Percentiles rank a stretch among this genome's conserved stretches.
phyloP scores from a whole-genome alignment of 2,888 invertebrate genomes.

The Campaea margaritaria region DNA sequence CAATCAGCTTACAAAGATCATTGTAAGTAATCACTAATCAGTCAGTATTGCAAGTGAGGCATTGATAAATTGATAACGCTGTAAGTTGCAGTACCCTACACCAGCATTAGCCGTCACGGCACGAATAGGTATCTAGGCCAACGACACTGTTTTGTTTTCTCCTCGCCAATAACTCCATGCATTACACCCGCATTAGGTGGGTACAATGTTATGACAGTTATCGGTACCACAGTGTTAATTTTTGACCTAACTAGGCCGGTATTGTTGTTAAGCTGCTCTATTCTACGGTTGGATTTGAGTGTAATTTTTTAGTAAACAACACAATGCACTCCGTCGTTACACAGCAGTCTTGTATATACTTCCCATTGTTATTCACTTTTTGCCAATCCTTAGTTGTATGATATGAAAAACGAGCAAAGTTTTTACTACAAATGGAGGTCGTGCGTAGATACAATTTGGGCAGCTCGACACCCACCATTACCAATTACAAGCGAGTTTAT shows the following conservation, averaged over 20 bases:
- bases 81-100: neutral
- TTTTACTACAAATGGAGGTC: constrained; percentile 48
- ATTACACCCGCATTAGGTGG: constrained; percentile 14
- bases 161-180: constrained; percentile 22
- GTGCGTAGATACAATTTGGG: constrained; percentile 39
- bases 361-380: neutral
- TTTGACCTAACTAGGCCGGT: too few relatives aligned
- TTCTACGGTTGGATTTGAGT: too few relatives aligned
- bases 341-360: too few relatives aligned
- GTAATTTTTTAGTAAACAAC: neutral
- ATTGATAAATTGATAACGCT: constrained; percentile 54
- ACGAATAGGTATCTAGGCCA: constrained; percentile 63
- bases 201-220: too few relatives aligned
- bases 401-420: constrained; percentile 36
- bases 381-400: neutral
- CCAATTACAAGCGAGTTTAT: constrained; percentile 41
- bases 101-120: constrained; percentile 58
- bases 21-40: neutral
- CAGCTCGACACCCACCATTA: constrained; percentile 25
- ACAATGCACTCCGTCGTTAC: too few relatives aligned
- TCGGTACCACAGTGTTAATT: too few relatives aligned
- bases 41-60: constrained; percentile 35
- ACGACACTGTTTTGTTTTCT: constrained; percentile 54
- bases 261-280: too few relatives aligned
- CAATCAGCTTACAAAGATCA: too few relatives aligned